Base-by-base conservation (phyloP, 2,113 vertebrate species). In the Nannospalax galili region DNA sequence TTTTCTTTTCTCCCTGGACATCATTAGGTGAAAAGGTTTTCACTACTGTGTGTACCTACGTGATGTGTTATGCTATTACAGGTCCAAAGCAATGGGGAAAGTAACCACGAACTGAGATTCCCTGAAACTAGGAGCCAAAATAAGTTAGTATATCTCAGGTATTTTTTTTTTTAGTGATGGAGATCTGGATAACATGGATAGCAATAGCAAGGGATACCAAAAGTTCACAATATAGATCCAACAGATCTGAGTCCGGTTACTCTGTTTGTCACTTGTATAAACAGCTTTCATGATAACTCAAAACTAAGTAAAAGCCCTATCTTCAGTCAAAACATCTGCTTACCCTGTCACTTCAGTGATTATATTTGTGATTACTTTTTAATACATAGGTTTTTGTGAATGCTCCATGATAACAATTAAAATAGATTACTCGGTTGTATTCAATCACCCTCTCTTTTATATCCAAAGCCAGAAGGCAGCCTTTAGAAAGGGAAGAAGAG, bases 361-460 rank as follows among this genome's bases (percentile, higher is more conserved):
- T 26, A 5, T 72, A 56, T 81, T 74, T 84, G 26, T 69, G n/a
- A 64, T 80, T 93, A 75, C 56, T 91, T 45, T 75, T 85, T 69
- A 69, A 35, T 42, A 17, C 1, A 24, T 10, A 37, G 74, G 42
- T 52, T 87, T 95, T 81, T 72, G 35, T 69, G 35, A 58, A 52
- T 90, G 14, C 1, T 90, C 48, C 22, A 60, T 37, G 62, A 64
- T 79, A 48, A 65, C 60, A 65, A 67, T 77, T 7, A 88, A 65
- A 73, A 35, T 48, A 15, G 45, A 26, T 24, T 91, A 24, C 3
- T 42, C 35, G 48, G 32, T 1, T 58, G 0, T 22, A 81, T 12
- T 78, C 32, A 79, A 48, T 6, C 42, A 67, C 5, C 37, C 5
- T 52, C 32, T n/a, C 3, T 28, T 48, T 62, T 48, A 64, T 1